phyloP scores from a whole-genome alignment of 2,888 invertebrate genomes.

The Epinotia brunnichana region DNA sequence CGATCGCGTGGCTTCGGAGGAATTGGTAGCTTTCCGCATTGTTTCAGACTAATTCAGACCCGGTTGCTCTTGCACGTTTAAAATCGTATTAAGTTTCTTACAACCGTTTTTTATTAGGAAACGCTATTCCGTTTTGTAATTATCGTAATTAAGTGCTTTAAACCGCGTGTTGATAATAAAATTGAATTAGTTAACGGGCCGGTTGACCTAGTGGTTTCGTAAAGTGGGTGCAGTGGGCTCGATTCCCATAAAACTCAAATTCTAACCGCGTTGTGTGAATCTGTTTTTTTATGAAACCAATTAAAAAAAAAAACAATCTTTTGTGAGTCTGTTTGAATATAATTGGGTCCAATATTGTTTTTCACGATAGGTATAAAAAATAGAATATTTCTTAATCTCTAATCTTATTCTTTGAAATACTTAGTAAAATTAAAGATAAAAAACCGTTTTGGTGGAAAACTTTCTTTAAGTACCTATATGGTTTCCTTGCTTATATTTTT shows the following conservation, averaged over 20 bases:
- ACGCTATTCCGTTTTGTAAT: constrained; percentile 7
- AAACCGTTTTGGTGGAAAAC: too few relatives aligned
- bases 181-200: constrained; percentile 11
- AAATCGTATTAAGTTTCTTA: constrained; percentile 2
- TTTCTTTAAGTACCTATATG: too few relatives aligned
- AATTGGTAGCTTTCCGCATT: constrained; percentile 29
- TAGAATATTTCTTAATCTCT: too few relatives aligned
- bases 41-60: neutral
- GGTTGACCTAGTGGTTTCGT: constrained; percentile 2
- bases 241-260: neutral
- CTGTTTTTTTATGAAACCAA: too few relatives aligned
- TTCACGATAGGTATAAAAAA: too few relatives aligned
- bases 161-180: neutral
- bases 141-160: constrained; percentile 22
- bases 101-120: constrained; percentile 5
- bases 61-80: constrained; percentile 25
- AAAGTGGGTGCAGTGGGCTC: neutral
- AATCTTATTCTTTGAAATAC: too few relatives aligned
- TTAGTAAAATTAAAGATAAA: too few relatives aligned
- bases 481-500: too few relatives aligned
- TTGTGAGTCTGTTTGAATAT: neutral
- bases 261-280: neutral
- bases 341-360: constrained; percentile 22
- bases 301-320: too few relatives aligned
- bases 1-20: constrained; percentile 30